Base-by-base conservation (phyloP, 2,888 invertebrate species). In the Ypsolopha sequella region DNA sequence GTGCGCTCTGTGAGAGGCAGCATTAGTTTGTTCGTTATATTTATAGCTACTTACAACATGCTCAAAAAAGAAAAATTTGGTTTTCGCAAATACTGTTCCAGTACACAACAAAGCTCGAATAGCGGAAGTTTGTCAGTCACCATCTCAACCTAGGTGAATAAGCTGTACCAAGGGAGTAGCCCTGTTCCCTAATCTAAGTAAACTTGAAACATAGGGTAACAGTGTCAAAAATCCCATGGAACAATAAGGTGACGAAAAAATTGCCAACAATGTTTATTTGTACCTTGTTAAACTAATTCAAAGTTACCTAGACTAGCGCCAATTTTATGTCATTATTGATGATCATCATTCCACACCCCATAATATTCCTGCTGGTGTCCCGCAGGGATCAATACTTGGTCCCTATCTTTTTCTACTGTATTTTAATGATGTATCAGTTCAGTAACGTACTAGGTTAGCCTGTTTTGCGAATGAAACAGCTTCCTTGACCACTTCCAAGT, bases 381-480 rank as follows among this genome's bases (percentile, higher is more conserved):
- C 44, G 6, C 44, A 50, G 11, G 50, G 52, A 7, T 53, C 50
- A 6, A 47, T 53, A 10, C 24, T 53, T 1, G 52, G 52, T 6
- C 52, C 52, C 9, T 50, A 41, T 8, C 36, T 53, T 9, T 53
- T 50, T n/a, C 6, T 53, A 6, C 11, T 53, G 1, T 50, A 50
- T 11, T 11, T 53, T 2, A 50, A 50, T 13, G 50, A 53, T 36
- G 50, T 50, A 10, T 43, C 52, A 1, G 39, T 35, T 1, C 52
- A 53, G 10, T 36, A 46, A 2, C 50, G 41, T 1, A 53, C 52
- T 6, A 13, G 36, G 7, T 11, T 53, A 4, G 52, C 52, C 11
- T 46, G 45, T n/a, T 53, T 41, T 11, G 52, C 52, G 4, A 47
- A 50, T 10, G 47, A 53, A 11, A 53, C 52, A 4, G 50, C 50